These are phyloP conservation scores for Physella acuta DNA, from an alignment of 1,140 invertebrate species.

Conservation along the genomic window DNA sequence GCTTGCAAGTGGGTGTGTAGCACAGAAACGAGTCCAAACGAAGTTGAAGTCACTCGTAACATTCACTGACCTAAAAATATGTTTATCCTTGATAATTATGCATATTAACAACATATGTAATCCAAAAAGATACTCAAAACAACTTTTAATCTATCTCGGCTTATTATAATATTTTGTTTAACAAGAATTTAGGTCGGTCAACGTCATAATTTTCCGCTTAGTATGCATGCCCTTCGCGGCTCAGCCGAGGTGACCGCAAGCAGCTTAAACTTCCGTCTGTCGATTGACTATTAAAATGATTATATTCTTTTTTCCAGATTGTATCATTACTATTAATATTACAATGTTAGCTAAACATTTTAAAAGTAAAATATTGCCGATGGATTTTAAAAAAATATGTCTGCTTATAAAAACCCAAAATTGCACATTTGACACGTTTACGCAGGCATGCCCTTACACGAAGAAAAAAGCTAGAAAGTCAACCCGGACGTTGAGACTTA, in stretches of 20 bases:
- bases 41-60: constrained; percentile 31
- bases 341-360: too few species aligned
- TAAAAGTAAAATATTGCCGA: too few species aligned
- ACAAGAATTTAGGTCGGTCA: constrained; percentile 53
- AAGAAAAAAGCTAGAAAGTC: not conserved
- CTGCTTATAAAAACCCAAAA: too few species aligned
- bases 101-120: not conserved
- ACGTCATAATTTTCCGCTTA: constrained; percentile 49
- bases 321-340: too few species aligned
- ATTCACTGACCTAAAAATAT: constrained; percentile 26
- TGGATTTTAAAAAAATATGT: not conserved
- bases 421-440: not conserved
- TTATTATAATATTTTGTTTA: not conserved
- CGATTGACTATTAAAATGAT: too few species aligned
- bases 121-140: constrained; percentile 1
- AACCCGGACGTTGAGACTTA: not conserved
- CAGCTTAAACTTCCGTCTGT: constrained; percentile 20
- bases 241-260: constrained; percentile 32
- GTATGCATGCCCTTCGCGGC: constrained; percentile 35
- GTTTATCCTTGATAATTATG: constrained; percentile 18
- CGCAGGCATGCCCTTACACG: constrained; percentile 27
- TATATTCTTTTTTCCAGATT: too few species aligned
- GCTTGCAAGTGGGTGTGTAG: constrained; percentile 28
- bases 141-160: constrained; percentile 9
- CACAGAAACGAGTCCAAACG: constrained; percentile 19